Conservation (phyloP, 2,888 invertebrate species). For the Phaedon cochleariae region DNA sequence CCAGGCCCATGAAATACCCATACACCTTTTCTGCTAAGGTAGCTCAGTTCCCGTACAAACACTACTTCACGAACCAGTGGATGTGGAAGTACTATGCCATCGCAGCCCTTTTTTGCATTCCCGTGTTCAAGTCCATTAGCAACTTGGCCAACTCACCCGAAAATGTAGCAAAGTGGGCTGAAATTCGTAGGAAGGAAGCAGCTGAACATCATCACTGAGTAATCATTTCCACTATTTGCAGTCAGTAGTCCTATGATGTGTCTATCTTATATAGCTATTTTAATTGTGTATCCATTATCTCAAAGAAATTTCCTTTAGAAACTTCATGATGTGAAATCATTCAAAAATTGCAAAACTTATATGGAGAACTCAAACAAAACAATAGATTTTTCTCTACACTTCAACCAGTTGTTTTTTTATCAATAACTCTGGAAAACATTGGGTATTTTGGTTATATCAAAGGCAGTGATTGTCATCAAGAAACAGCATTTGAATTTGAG, state of each 20-base stretch:
- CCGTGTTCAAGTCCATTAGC: conserved; percentile 80
- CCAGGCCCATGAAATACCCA: conserved; percentile 87
- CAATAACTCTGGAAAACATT: no score
- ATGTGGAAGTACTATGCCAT: conserved; percentile 76
- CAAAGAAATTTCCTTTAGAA: no score
- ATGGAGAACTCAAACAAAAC: no score
- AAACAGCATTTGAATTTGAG: no score
- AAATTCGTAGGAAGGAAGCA: conserved; percentile 74
- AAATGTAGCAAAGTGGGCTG: conserved; percentile 81
- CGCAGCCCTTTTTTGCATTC: conserved; percentile 67
- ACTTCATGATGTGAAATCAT: no score
- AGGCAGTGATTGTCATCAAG: no score
- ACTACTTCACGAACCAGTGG: conserved; percentile 79
- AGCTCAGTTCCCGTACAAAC: conserved; percentile 81
- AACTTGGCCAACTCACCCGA: conserved; percentile 80
- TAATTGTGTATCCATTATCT: no score
- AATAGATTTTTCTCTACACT: no score
- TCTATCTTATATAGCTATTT: no score
- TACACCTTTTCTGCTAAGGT: conserved; percentile 85
- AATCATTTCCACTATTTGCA: background rate
- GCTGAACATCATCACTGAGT: conserved; percentile 64
- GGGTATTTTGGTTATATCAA: no score
- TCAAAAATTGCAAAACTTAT: no score
- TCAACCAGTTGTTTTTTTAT: no score
- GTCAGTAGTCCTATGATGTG: background rate